Conservation (phyloP, 1,140 invertebrate species). For the Apis mellifera region Amel_HAv3.1 CM009936.2:8903501-8904000, state of each 20-base stretch:
- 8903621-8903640: too few relatives aligned
- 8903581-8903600: neutral
- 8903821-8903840: conserved; percentile 24
- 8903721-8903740: neutral
- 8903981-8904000: neutral
- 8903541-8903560: conserved; percentile 21
- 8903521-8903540: conserved; percentile 3
- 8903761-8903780: neutral
- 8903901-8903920: conserved; percentile 29
- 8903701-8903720: neutral
- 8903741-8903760: neutral
- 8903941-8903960: conserved; percentile 10
- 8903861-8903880: conserved; percentile 54
- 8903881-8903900: conserved; percentile 69
- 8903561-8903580: neutral
- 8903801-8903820: neutral
- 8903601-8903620: too few relatives aligned
- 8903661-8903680: too few relatives aligned
- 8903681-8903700: neutral
- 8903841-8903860: conserved; percentile 56
- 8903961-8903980: conserved; percentile 25
- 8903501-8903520: conserved; percentile 8
- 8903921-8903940: conserved; percentile 60
- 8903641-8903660: too few relatives aligned
- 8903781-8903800: neutral